Base-by-base conservation (phyloP, 2,113 vertebrate species). In the Phocoena phocoena region DNA sequence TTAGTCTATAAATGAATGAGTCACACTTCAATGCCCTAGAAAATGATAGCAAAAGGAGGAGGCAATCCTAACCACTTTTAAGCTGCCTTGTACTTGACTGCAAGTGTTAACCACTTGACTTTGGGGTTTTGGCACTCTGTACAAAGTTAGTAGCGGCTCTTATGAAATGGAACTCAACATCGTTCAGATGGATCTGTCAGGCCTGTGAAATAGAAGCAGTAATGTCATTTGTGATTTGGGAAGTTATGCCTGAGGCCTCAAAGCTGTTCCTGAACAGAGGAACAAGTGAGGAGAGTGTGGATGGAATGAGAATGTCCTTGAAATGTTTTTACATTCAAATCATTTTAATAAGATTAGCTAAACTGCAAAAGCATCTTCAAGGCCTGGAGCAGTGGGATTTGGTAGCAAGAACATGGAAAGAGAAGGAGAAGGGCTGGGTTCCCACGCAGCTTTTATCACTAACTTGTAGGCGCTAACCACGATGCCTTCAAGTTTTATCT, bases 401-500 rank as follows among this genome's bases (percentile, higher is more conserved):
- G 63, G 36, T 65, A 87, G 33, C 36, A 80, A 87, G 33, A 92
- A 60, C 5, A 36, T 71, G 50, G 33, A 21, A 84, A 89, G 79
- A 53, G 14, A 8, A 68, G 12, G 53, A 68, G 53, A 91, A 92
- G 25, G 33, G 8, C 47, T 83, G 14, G 8, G 62, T 77, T 86
- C 67, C 62, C 58, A 89, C 44, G 60, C 38, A 96, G 63, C 58
- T 92, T 92, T 96, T 74, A 68, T 96, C 33, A 74, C n/a, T 50
- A 79, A 70, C 38, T 74, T 95, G 36, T 86, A 93, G 79, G 23
- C n/a, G 83, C 14, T 62, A 68, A 93, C 18, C 44, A 53, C 31
- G n/a, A 92, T 76, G 70, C 60, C 23, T 80, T 95, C 58, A 84
- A 79, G 33, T 84, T 60, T 92, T 87, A 88, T 96, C 63, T 95